These are phyloP conservation scores for Eubucco bourcierii DNA, from an alignment of 2,113 vertebrate genomes.

Conservation along the genomic window DNA sequence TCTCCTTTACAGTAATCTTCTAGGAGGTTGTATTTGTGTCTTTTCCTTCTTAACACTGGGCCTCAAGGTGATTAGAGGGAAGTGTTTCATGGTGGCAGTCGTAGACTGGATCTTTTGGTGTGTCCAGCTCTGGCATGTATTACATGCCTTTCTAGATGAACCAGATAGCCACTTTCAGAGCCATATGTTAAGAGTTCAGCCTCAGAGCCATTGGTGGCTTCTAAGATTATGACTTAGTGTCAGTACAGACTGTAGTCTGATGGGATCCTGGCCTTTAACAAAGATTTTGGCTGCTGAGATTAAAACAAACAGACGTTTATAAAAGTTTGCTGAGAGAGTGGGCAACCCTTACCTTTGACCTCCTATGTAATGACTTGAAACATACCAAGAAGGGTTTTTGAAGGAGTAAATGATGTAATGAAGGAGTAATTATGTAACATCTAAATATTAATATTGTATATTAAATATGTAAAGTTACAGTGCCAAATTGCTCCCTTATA, in stretches of 20 bases:
- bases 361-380: neutral
- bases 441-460: no score
- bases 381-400: neutral
- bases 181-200: neutral
- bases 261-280: neutral
- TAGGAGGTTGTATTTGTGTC: neutral
- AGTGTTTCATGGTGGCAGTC: accelerated
- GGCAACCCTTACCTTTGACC: neutral
- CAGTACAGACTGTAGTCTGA: neutral
- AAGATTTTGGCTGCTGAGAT: neutral
- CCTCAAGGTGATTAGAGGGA: neutral
- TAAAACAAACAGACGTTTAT: neutral
- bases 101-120: neutral
- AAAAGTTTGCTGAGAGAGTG: neutral
- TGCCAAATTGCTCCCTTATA: neutral
- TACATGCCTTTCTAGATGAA: neutral
- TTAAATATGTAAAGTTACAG: neutral
- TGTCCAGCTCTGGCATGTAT: neutral
- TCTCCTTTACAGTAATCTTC: neutral
- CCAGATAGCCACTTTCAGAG: neutral
- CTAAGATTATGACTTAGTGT: neutral
- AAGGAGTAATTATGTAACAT: no score
- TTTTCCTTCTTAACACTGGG: neutral
- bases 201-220: neutral
- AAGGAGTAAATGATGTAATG: neutral